These are phyloP conservation scores for Pseudochirops corinnae DNA, from an alignment of 2,797 vertebrate species.

Conservation along the genomic window DNA sequence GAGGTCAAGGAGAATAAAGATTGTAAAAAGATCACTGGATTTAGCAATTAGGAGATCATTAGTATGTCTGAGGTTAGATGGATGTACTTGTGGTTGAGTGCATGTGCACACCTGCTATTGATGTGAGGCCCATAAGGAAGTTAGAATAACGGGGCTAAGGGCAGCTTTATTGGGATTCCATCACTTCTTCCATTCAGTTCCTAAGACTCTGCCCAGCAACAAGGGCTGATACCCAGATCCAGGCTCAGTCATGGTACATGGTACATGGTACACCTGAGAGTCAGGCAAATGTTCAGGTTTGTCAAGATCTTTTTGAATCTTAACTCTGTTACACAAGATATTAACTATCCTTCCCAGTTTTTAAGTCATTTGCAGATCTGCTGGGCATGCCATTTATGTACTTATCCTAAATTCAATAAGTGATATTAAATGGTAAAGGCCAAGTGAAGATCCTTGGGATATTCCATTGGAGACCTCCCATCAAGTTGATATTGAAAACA, in stretches of 20 bases:
- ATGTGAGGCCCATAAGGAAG: too few species aligned
- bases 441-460: neutral
- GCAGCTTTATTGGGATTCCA: too few species aligned
- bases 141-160: too few species aligned
- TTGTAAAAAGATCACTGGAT: too few species aligned
- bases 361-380: neutral
- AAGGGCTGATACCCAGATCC: neutral
- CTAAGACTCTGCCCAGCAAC: neutral
- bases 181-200: neutral
- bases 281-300: neutral
- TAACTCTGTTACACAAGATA: neutral
- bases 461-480: too few species aligned
- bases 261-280: too few species aligned
- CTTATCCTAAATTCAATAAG: neutral
- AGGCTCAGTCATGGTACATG: neutral
- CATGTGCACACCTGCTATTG: too few species aligned
- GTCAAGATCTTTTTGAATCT: neutral
- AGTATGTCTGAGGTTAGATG: too few species aligned
- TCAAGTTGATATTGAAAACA: too few species aligned
- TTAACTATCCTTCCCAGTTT: neutral
- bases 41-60: too few species aligned
- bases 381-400: neutral
- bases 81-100: too few species aligned
- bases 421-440: neutral
- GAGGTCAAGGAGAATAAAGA: too few species aligned